Conservation (phyloP, 2,888 invertebrate species). For the Rhynchonema sp. region DNA sequence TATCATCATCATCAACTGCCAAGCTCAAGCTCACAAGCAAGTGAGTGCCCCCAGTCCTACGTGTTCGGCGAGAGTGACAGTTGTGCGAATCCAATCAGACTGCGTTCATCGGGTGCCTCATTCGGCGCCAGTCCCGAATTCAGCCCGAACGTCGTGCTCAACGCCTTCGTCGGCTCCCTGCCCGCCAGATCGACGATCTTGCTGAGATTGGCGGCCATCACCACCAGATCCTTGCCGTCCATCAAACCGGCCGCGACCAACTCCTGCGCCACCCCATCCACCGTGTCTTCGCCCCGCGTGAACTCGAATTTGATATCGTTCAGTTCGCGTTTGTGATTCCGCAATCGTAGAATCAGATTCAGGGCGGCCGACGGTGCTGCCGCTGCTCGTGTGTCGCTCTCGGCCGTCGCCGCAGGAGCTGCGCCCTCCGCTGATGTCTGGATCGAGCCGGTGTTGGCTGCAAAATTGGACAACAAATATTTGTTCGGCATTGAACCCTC, state of each 20-base stretch:
- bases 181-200: slow-evolving; percentile 35
- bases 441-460: no score
- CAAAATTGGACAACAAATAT: no score
- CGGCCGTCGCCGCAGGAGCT: neutral
- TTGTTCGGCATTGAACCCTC: no score
- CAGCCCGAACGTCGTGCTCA: slow-evolving; percentile 17
- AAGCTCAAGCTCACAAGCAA: neutral
- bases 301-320: slow-evolving; percentile 97
- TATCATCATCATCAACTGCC: neutral
- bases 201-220: slow-evolving; percentile 79
- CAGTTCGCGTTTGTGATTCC: slow-evolving; percentile 63
- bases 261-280: slow-evolving; percentile 38
- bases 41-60: neutral
- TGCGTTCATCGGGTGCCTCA: slow-evolving; percentile 60
- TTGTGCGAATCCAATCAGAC: slow-evolving; percentile 88
- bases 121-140: slow-evolving; percentile 35
- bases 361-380: neutral
- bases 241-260: slow-evolving; percentile 84
- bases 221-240: slow-evolving; percentile 66
- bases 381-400: neutral
- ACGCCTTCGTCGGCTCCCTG: slow-evolving; percentile 5
- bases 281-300: slow-evolving; percentile 34
- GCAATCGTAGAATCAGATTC: slow-evolving; percentile 25
- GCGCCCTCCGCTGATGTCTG: no score
- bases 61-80: slow-evolving; percentile 33